Evolutionary conservation across 1,140 invertebrate species (phyloP).

Genomic region (Diorhabda elongata): DNA sequence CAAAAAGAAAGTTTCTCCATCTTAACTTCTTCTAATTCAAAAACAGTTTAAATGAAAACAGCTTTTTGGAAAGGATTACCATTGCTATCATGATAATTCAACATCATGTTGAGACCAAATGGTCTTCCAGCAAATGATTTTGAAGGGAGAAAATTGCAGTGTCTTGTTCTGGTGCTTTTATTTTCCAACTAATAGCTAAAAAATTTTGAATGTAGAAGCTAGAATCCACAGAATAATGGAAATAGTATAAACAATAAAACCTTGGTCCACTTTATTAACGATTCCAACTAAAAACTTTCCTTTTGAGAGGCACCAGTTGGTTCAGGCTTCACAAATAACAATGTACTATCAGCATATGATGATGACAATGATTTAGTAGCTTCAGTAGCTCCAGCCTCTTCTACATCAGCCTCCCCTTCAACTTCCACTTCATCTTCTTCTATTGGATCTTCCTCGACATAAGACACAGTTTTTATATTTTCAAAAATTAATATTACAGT

Average conservation of each 20-base stretch:
- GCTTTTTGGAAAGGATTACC: conserved; percentile 69
- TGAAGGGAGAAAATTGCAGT: conserved; percentile 91
- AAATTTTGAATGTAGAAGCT: conserved; percentile 94
- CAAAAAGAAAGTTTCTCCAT: conserved; percentile 99
- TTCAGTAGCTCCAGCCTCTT: conserved; percentile 58
- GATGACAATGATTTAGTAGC: conserved; percentile 74
- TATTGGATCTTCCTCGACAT: conserved; percentile 70
- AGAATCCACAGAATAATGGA: conserved; percentile 98
- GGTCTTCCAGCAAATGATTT: conserved; percentile 93
- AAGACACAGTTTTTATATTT: conserved; percentile 55
- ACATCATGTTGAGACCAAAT: conserved; percentile 90
- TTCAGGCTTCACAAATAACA: conserved; percentile 87
- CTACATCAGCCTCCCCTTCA: conserved; percentile 59
- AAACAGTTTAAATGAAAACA: conserved; percentile 97
- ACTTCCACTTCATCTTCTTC: conserved; percentile 69
- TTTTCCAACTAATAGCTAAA: conserved; percentile 52
- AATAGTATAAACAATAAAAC: conserved; percentile 87
- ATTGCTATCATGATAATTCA: conserved; percentile 84
- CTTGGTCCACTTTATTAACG: conserved; percentile 86
- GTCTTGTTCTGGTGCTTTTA: conserved; percentile 89
- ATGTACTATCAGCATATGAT: conserved; percentile 84
- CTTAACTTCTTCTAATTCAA: conserved; percentile 93
- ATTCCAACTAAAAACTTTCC: conserved; percentile 94
- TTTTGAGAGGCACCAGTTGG: conserved; percentile 55
- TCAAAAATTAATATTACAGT: conserved; percentile 55